Evolutionary conservation across 1,140 invertebrate genomes (phyloP).

Genomic region (Drosophila biarmipes): DNA sequence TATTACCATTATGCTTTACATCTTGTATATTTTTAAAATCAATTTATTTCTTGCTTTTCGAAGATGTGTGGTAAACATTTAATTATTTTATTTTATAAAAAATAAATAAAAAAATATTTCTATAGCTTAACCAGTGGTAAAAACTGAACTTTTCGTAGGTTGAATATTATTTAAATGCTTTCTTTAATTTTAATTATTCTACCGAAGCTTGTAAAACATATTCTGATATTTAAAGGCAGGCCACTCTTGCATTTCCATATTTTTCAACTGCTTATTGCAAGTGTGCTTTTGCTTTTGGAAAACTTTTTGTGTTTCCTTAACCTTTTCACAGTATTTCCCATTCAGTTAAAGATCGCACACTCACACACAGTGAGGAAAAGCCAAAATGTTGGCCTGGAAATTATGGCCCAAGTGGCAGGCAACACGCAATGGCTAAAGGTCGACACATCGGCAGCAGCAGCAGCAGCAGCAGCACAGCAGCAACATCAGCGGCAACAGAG

Average conservation of each 20-base stretch:
- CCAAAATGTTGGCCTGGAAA: conserved; percentile 46
- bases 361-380: conserved; percentile 4
- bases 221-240: not conserved
- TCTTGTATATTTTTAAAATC: no score
- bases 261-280: not conserved
- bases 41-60: no score
- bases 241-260: not conserved
- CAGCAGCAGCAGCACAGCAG: conserved; percentile 31
- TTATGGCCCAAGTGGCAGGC: conserved; percentile 54
- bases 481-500: conserved; percentile 7
- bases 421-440: conserved; percentile 78
- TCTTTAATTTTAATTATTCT: no score
- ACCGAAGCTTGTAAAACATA: not conserved
- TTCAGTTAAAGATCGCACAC: conserved; percentile 39
- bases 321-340: conserved; percentile 28
- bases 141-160: no score
- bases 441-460: conserved; percentile 41
- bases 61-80: no score
- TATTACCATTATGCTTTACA: no score
- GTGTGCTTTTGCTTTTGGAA: not conserved
- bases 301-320: conserved; percentile 4
- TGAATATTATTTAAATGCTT: no score
- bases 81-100: no score
- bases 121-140: no score
- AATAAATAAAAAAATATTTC: no score